phyloP scores from a whole-genome alignment of 2,888 invertebrate species.

The Drosophila prolongata region DNA sequence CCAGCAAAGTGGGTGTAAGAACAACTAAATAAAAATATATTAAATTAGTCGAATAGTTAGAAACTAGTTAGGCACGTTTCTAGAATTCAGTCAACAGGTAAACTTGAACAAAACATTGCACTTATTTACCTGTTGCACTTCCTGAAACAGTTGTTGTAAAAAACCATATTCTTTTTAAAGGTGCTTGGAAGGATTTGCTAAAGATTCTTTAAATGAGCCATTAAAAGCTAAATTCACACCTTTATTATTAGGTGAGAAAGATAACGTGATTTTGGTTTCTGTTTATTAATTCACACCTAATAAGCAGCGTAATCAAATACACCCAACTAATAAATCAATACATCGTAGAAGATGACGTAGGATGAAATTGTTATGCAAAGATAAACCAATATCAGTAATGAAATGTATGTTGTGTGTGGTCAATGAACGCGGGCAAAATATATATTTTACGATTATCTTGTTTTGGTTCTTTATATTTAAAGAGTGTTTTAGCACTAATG shows the following conservation, averaged over 20 bases:
- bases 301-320: conserved; percentile 56
- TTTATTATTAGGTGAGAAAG: conserved; percentile 20
- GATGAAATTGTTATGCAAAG: not conserved
- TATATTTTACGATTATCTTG: conserved; percentile 15
- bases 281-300: conserved; percentile 54
- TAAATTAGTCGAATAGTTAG: not conserved
- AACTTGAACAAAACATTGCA: conserved; percentile 6
- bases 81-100: conserved; percentile 5
- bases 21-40: not conserved
- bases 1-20: conserved; percentile 2
- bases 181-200: not conserved
- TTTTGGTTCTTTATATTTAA: not conserved
- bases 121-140: conserved; percentile 6
- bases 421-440: conserved; percentile 43
- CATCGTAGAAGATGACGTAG: conserved; percentile 13
- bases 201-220: conserved; percentile 14
- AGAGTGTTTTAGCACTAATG: not conserved
- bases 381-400: conserved; percentile 40
- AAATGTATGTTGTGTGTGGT: conserved; percentile 46
- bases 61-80: conserved; percentile 22
- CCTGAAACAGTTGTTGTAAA: not conserved
- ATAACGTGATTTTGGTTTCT: conserved; percentile 51
- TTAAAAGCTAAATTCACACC: conserved; percentile 36
- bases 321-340: conserved; percentile 19
- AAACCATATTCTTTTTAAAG: not conserved